Percentiles rank a stretch among this genome's conserved stretches.
Evolutionary conservation across 2,113 vertebrate genomes (phyloP).

Genomic region (Anolis sagrei): DNA sequence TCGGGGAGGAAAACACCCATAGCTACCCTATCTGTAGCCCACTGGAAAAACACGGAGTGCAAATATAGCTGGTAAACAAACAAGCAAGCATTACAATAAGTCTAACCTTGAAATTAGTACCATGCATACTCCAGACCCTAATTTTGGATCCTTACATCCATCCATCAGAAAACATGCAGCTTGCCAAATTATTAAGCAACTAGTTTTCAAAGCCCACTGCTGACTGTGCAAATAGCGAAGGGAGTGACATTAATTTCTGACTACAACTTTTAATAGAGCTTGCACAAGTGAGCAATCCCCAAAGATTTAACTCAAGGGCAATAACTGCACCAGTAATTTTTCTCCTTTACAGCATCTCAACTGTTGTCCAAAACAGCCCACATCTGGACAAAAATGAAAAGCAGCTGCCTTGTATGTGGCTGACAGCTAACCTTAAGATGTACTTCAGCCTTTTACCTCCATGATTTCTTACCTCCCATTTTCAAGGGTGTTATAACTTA

Average conservation of each 20-base stretch:
- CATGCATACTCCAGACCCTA: not conserved
- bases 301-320: not conserved
- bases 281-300: not conserved
- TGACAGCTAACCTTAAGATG: not conserved
- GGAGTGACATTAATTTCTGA: conserved; percentile 9
- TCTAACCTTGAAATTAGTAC: conserved; percentile 34
- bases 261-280: not conserved
- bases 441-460: not conserved
- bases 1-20: not conserved
- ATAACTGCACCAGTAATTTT: not conserved
- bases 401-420: not conserved
- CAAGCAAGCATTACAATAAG: not conserved
- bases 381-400: not conserved
- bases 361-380: not conserved
- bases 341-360: not conserved
- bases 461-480: not conserved
- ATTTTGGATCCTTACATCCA: conserved; percentile 23
- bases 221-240: conserved; percentile 63
- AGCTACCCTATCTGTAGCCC: too few species aligned
- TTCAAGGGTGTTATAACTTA: not conserved
- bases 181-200: conserved; percentile 5
- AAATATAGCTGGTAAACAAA: not conserved
- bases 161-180: conserved; percentile 34
- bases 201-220: conserved; percentile 40
- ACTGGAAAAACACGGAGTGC: not conserved